These are phyloP conservation scores for Conus ventricosus DNA, from an alignment of 1,140 invertebrate species.

Conservation along the genomic window DNA sequence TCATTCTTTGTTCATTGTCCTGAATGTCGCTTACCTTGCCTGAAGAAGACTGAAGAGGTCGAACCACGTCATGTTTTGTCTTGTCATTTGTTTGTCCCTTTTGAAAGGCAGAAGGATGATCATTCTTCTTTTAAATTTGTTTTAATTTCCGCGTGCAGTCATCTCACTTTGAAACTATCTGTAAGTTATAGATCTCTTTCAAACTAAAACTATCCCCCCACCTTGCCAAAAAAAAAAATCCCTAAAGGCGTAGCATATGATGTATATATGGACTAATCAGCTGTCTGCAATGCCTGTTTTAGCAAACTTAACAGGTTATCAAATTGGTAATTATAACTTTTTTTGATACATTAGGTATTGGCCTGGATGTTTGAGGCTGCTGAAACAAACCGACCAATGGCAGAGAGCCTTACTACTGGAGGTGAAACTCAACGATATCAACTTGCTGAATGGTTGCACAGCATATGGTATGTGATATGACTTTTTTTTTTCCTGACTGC, in stretches of 20 bases:
- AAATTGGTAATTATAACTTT: not conserved
- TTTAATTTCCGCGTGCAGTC: no score
- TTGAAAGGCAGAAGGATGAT: no score
- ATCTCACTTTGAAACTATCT: no score
- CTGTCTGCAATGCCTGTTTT: not conserved
- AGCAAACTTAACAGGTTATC: not conserved
- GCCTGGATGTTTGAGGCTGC: conserved; percentile 50
- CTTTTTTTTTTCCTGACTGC: not conserved
- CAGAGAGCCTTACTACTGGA: conserved; percentile 45
- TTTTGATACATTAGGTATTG: conserved; percentile 45
- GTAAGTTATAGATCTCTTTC: no score
- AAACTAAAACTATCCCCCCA: no score
- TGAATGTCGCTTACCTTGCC: no score
- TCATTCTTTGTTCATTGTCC: no score
- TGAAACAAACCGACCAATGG: conserved; percentile 41
- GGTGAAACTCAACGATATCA: conserved; percentile 45
- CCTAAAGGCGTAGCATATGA: not conserved
- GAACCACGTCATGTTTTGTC: no score
- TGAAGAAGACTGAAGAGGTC: no score
- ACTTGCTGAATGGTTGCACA: conserved; percentile 22
- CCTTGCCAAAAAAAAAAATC: no score
- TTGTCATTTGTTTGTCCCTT: no score
- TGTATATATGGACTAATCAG: not conserved
- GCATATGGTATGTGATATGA: conserved; percentile 35
- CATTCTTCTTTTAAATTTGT: no score